A percentile compares a stretch with the other conserved stretches of the same genome.
Conservation (phyloP, 2,888 invertebrate species). For the Lasioglossum morio region DNA sequence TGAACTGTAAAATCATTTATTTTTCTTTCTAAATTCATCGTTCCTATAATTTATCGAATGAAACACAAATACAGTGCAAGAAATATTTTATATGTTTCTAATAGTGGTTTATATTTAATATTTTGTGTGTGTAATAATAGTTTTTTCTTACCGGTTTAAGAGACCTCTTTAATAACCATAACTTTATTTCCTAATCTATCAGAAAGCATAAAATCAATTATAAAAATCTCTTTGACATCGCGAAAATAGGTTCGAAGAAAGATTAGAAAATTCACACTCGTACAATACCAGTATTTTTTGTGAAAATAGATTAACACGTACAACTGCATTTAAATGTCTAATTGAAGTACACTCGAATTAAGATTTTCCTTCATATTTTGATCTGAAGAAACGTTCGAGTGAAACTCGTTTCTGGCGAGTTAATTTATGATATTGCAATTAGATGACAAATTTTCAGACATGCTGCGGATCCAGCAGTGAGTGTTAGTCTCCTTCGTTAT, state of each 20-base stretch:
- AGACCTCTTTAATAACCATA: neutral
- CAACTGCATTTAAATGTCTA: neutral
- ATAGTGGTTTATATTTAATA: neutral
- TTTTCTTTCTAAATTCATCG: neutral
- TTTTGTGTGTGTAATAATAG: neutral
- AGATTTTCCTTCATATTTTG: neutral
- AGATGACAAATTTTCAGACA: conserved; percentile 80
- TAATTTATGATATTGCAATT: conserved; percentile 51
- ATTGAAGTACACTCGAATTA: neutral
- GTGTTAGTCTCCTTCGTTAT: conserved; percentile 83
- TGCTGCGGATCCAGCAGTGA: conserved; percentile 82
- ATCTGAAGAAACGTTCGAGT: neutral
- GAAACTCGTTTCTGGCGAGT: neutral
- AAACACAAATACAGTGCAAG: neutral
- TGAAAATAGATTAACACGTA: neutral
- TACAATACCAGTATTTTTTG: neutral
- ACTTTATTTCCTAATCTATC: neutral
- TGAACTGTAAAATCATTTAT: neutral
- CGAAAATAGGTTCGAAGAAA: neutral
- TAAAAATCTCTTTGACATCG: neutral
- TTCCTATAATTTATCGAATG: neutral
- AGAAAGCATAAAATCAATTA: neutral
- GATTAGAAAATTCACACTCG: neutral
- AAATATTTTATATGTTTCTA: neutral
- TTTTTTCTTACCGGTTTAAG: neutral